Evolutionary conservation across 2,888 invertebrate species (phyloP).

Genomic region (Linnaemya tessellans): DNA sequence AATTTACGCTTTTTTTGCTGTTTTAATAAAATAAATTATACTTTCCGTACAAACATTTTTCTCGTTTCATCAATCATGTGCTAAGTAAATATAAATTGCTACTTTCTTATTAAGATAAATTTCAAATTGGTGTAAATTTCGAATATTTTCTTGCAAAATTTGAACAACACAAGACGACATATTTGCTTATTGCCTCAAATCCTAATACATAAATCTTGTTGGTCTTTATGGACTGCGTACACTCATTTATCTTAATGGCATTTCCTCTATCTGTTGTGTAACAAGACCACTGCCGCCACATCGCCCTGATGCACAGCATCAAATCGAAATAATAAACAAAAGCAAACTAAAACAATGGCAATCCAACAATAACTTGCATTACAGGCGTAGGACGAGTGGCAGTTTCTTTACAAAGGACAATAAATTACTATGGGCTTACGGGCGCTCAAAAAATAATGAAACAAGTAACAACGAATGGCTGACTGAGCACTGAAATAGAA

Average conservation of each 20-base stretch:
- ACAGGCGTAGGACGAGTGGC: not conserved
- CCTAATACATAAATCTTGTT: not conserved
- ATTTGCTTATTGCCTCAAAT: not conserved
- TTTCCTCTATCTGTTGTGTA: constrained; percentile 9
- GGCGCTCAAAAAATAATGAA: constrained; percentile 9
- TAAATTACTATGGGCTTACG: constrained; percentile 34
- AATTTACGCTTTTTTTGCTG: not conserved
- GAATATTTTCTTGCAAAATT: not conserved
- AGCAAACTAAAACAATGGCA: constrained; percentile 7
- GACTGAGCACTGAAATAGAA: not conserved
- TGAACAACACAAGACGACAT: not conserved
- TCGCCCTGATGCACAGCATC: not conserved
- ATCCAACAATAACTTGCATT: constrained; percentile 20
- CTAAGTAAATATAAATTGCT: not conserved
- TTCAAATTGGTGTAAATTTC: not conserved
- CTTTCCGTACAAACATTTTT: not conserved
- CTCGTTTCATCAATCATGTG: not conserved
- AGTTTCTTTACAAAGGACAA: constrained; percentile 38
- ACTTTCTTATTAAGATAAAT: not conserved
- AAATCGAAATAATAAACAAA: not conserved
- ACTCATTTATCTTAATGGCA: constrained; percentile 28
- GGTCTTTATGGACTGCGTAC: not conserved
- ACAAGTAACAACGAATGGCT: constrained; percentile 8
- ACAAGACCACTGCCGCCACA: not conserved
- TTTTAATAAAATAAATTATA: not conserved